Base-by-base conservation (phyloP, 2,888 invertebrate species). In the Aspidiotus rigidus region DNA sequence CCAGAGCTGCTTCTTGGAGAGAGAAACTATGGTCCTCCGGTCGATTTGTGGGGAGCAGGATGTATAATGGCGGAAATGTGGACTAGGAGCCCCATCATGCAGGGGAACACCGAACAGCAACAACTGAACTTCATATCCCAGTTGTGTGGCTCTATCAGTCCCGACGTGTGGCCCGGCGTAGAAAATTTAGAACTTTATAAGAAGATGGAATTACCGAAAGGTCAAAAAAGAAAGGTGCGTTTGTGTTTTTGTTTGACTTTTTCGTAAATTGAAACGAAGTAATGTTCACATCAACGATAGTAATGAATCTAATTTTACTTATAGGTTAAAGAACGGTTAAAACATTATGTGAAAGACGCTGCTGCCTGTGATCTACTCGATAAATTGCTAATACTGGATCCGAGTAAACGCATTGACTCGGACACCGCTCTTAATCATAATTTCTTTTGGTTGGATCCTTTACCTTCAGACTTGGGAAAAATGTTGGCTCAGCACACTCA, bases 41-140 rank as follows among this genome's bases (percentile, higher is more conserved):
- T 99, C 13, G 99, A 99, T 81, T 85, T 98, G 81, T 92, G 92
- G 92, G 92, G 92, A 0, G 97, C 95, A 0, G 99, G 99, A 0
- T 99, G 99, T 77, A 99, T 99, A 72, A 98, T 99, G 98, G 98
- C 98, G 0, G 99, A 99, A 81, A 93, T 99, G 93, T 99, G 98
- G 98, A 98, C 96, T 0, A 81, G 86, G 73, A 81, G 79, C 7
- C 98, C 93, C 0, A 93, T 93, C 71, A 93, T 93, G 92, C 77
- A 83, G 81, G 99, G 99, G 16, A 92, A 90, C 63, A 94, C 96
- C 0, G 99, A 99, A 75, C 96, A 96, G 76, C 92, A 94, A 77
- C 99, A 99, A 77, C 79, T 99, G 10, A 90, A 90, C 41, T 82
- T 97, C 15, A 99, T 99, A 72, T 92, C 93, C 0, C 94, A 96